Base-by-base conservation (phyloP, 2,113 vertebrate species). In the Phaethornis superciliosus region DNA sequence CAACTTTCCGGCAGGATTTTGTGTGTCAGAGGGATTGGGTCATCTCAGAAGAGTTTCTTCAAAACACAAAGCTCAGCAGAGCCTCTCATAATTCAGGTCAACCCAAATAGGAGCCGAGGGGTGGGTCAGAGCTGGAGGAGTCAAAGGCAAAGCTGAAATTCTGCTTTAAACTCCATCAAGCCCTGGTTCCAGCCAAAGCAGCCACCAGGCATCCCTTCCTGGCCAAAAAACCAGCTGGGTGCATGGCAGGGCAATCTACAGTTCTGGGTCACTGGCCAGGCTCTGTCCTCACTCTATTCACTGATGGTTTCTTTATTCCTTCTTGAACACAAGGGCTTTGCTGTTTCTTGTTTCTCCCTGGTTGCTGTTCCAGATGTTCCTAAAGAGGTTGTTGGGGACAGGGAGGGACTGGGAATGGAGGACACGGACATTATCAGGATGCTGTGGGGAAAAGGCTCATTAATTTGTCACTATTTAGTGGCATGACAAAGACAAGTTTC, bases 321-420 rank as follows among this genome's bases (percentile, higher is more conserved):
- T 56, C 63, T 83, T n/a, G 28, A 30, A 60, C 49, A 40, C 0
- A 1, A 80, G 24, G 46, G 56, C 56, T 85, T 88, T 33, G 40
- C 55, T 0, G 0, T 8, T 58, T 56, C 62, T 0, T 0, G 4
- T 23, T 22, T 18, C 33, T 37, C 49, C 28, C 24, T 32, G 22
- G 7, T n/a, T 26, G 42, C 22, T 30, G 22, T 22, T 58, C 55
- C 1, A 2, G 69, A 18, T n/a, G 30, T 26, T 65, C 21, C 52
- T 4, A 2, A 58, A 9, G 6, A 33, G 10, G 16, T n/a, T 55
- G 51, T 33, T 52, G 68, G 56, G 12, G 4, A 9, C 22, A 9
- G 44, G 21, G 9, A 54, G 15, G 30, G 13, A 10, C 1, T 78
- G 28, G n/a, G 40, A 32, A 4, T 74, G 51, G 37, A 78, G 40